Conservation (phyloP, 37 sponge, comb jelly and placozoan species). For the Diacarnus erythraeanus region DNA sequence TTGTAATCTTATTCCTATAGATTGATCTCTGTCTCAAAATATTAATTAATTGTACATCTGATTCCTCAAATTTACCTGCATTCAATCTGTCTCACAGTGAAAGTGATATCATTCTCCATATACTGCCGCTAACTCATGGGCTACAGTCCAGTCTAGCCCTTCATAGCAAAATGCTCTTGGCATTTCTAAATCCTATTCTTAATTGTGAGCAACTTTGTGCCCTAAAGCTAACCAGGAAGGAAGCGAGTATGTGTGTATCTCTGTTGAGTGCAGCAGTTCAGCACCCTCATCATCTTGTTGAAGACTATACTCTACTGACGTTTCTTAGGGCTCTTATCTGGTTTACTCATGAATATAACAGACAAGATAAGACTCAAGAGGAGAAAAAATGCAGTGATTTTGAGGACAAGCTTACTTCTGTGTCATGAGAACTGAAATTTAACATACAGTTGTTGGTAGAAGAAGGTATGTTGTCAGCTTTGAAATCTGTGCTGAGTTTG, state of each 20-base stretch:
- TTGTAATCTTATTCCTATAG: neutral
- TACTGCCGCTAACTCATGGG: slow-evolving; percentile 8
- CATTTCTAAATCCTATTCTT: neutral
- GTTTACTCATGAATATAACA: neutral
- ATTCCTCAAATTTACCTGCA: neutral
- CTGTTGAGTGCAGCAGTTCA: neutral
- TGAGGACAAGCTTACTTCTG: neutral
- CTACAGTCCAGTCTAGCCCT: neutral
- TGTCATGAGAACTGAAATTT: neutral
- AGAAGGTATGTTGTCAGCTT: neutral
- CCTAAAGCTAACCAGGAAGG: neutral
- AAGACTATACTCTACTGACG: neutral
- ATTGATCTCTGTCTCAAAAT: slow-evolving; percentile 9
- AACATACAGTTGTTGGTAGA: neutral
- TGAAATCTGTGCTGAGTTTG: neutral
- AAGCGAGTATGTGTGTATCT: neutral
- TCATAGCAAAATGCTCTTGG: neutral
- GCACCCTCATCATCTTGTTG: neutral
- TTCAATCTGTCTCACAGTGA: neutral
- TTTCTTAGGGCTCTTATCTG: neutral
- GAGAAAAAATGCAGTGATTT: neutral
- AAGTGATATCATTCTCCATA: neutral
- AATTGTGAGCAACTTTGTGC: neutral
- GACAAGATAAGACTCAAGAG: neutral
- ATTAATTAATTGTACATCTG: slow-evolving; percentile 7